phyloP scores from a whole-genome alignment of 1,140 invertebrate species.

The Papilio machaon region DNA sequence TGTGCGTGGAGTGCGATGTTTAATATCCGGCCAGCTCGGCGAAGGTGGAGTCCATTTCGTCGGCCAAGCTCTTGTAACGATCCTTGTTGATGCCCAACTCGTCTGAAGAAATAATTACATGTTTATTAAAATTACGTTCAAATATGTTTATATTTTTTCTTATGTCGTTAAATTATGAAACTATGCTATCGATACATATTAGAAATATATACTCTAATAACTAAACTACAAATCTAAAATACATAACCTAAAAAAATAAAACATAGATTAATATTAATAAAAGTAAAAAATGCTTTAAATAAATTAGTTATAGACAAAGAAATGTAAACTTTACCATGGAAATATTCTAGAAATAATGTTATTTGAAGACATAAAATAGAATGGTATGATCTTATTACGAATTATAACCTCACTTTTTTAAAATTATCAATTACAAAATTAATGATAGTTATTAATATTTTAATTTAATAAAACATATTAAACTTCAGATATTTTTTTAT shows the following conservation, averaged over 20 bases:
- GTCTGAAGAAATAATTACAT: slow-evolving; percentile 84
- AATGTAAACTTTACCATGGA: neutral
- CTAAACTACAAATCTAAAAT: neutral
- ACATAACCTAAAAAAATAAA: neutral
- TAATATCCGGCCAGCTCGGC: slow-evolving; percentile 96
- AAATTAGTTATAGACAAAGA: neutral
- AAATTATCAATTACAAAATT: slow-evolving; percentile 4
- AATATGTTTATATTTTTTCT: neutral
- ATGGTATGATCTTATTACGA: neutral
- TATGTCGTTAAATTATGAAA: too few relatives aligned
- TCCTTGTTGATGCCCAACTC: slow-evolving; percentile 99
- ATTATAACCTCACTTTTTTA: neutral
- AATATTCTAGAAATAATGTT: slow-evolving; percentile 3
- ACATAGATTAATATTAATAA: neutral
- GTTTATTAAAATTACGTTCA: neutral
- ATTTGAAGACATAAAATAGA: neutral
- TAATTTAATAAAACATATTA: neutral
- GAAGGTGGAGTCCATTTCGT: slow-evolving; percentile 99
- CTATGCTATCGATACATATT: neutral
- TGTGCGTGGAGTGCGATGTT: slow-evolving; percentile 62
- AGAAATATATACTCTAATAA: neutral
- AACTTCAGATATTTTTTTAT: slow-evolving; percentile 35
- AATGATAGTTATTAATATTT: slow-evolving; percentile 18
- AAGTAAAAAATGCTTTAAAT: neutral
- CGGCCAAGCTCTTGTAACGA: slow-evolving; percentile 97